Base-by-base conservation (phyloP, 2,113 vertebrate genomes). In the Mionectes macconnelli region DNA sequence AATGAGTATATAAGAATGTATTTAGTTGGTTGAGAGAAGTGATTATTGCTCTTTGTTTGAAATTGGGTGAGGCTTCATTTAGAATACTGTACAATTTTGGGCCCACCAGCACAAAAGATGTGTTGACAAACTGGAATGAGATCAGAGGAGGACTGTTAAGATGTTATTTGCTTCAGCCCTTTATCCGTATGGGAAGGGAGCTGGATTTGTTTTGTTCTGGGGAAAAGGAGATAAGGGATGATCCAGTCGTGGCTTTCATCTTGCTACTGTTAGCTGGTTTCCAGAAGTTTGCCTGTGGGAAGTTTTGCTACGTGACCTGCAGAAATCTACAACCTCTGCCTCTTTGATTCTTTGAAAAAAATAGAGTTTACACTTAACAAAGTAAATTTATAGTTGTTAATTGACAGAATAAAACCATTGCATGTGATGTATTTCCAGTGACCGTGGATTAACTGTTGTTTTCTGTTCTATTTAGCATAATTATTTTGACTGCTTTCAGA, bases 401-500 rank as follows among this genome's bases (percentile, higher is more conserved):
- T 63, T 92, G 86, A 68, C 73, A 64, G 45, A 63, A 79, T 62
- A 60, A 92, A 81, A 30, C 14, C 10, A 33, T 40, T 79, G 24
- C 66, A 50, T 96, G 83, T 90, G 82, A 85, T 88, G 24, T 80
- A 50, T 88, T 94, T 94, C 68, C 55, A 86, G 0, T 59, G 35
- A 70, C 39, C 0, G 0, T 57, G 72, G 33, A 49, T 83, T 90
- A 69, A 57, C 31, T 96, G 40, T 87, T 79, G 30, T 49, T 90
- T 89, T 85, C 44, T 78, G 12, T 85, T 89, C 44, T 83, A 16
- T 85, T 73, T 88, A 93, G 55, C 1, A 0, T 80, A 82, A 91
- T 73, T 90, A 55, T 80, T 94, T 84, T 91, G 19, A 77, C 93
- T 89, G 68, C 52, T 92, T 91, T 96, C 84, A 94, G 82, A 87